Evolutionary conservation across 2,113 vertebrate species (phyloP).

Genomic region (Plecotus auritus): DNA sequence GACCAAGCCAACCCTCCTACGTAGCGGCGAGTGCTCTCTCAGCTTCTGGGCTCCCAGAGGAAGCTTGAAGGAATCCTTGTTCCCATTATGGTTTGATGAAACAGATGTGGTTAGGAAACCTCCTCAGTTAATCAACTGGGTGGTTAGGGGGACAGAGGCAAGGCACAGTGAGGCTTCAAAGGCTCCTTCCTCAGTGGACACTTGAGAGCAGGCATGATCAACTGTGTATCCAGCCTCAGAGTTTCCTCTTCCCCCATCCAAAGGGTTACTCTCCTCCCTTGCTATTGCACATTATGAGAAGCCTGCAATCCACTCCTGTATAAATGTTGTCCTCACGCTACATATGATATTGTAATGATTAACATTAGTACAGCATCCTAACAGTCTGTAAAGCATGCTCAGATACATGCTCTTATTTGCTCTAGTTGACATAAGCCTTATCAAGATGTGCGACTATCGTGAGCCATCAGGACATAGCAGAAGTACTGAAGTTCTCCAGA

Average conservation of each 20-base stretch:
- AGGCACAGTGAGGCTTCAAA: background rate
- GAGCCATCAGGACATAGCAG: background rate
- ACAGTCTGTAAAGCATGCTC: background rate
- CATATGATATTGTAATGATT: background rate
- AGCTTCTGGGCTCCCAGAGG: background rate
- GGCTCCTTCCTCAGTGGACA: background rate
- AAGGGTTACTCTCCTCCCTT: background rate
- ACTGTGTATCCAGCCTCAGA: background rate
- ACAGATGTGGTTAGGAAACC: background rate
- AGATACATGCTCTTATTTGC: background rate
- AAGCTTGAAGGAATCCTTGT: background rate
- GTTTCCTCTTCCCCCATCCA: background rate
- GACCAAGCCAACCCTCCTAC: background rate
- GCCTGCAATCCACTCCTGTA: background rate
- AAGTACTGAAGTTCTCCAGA: background rate
- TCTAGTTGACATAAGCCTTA: background rate
- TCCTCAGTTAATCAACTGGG: background rate
- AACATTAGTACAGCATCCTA: background rate
- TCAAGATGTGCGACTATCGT: background rate
- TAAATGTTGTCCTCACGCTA: background rate
- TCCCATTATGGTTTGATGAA: background rate
- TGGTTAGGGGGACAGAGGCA: background rate
- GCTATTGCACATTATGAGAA: background rate
- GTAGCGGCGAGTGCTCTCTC: background rate
- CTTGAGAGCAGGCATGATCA: background rate